Conservation (phyloP, 2,888 invertebrate genomes). For the Gymnocheta viridis region DNA sequence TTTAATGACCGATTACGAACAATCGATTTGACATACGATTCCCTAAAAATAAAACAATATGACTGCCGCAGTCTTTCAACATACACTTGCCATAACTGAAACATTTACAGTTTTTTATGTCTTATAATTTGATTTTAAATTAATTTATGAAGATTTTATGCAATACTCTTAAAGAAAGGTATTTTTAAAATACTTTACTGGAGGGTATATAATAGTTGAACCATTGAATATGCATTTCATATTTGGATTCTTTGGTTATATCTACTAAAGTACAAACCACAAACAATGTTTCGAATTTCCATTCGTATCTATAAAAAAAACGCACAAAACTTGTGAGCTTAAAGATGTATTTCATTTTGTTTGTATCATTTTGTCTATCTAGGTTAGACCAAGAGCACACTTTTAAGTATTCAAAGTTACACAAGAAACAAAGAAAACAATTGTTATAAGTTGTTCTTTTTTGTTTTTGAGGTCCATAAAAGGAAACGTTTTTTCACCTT, state of each 20-base stretch:
- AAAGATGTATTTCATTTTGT: background rate
- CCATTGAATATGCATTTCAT: too few relatives aligned
- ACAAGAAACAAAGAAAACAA: slow-evolving; percentile 37
- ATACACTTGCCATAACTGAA: too few relatives aligned
- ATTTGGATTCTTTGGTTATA: background rate
- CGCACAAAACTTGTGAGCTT: background rate
- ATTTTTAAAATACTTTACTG: too few relatives aligned
- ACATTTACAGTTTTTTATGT: too few relatives aligned
- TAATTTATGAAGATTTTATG: too few relatives aligned
- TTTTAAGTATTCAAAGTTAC: slow-evolving; percentile 10
- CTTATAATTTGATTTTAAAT: too few relatives aligned
- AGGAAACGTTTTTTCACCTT: background rate
- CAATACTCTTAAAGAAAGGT: too few relatives aligned
- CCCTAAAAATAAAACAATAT: too few relatives aligned
- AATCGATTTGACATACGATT: too few relatives aligned
- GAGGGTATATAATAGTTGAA: background rate
- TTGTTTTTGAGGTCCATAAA: slow-evolving; percentile 24
- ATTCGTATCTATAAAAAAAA: background rate
- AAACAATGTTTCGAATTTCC: background rate
- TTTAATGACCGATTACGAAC: too few relatives aligned
- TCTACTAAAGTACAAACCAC: background rate
- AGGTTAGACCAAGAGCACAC: slow-evolving; percentile 33
- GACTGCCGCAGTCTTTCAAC: too few relatives aligned
- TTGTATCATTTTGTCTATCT: slow-evolving; percentile 9
- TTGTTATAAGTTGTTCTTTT: background rate